Base-by-base conservation (phyloP, 2,888 invertebrate species). In the Latheticus oryzae region DNA sequence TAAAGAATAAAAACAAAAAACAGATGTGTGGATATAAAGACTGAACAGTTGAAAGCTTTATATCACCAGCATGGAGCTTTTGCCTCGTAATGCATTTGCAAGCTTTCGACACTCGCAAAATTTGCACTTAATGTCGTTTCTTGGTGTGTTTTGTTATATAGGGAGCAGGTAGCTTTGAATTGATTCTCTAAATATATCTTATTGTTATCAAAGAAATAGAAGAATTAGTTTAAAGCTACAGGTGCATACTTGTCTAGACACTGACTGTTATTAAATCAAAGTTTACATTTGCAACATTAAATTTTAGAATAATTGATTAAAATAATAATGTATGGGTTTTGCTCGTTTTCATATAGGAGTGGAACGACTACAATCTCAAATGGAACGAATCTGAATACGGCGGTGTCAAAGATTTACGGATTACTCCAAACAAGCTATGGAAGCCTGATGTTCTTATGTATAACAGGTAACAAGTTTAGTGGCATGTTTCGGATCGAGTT, bases 371-470 rank as follows among this genome's bases (percentile, higher is more conserved):
- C 84, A 97, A 97, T 81, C 85, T 99, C 72, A 86, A 90, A 74
- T 99, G 98, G 98, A 95, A 97, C 80, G 92, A 93, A 77, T 86
- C 90, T 58, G 96, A 97, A 74, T 97, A 93, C 77, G 97, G 96
- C 24, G 92, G 92, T 50, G 93, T 99, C 51, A 93, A 92, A 79
- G 95, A 93, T 78, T 87, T 99, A 60, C 86, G 96, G 74, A 93
- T 99, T 77, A 96, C 97, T 63, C 94, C 97, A 43, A 91, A 91
- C 80, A 91, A 92, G 78, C 85, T 99, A 64, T 99, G 99, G 99
- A 95, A 93, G 79, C 98, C 99, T 63, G 98, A 99, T 82, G 94
- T 99, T 73, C 91, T 99, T 67, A 95, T 99, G 93, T 99, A 98
- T 83, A 99, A 99, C 89, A 98, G 97, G 96, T 96, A 84, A 85